Evolutionary conservation across 2,888 invertebrate genomes (phyloP).

Genomic region (Thyatira batis): DNA sequence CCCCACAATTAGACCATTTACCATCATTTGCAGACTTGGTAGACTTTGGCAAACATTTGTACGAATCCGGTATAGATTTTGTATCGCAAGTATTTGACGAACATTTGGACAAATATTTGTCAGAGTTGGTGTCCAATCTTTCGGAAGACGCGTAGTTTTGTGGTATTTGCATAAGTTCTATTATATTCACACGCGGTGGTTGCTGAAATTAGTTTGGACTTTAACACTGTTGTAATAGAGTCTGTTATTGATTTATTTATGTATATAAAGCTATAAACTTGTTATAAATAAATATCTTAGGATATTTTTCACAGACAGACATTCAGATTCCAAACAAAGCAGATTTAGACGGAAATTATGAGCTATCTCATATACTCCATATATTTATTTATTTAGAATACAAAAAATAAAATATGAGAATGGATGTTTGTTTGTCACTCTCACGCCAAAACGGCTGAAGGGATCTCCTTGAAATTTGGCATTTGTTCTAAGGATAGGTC

Average conservation of each 20-base stretch:
- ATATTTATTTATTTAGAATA: too few relatives aligned
- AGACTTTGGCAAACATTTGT: slow-evolving; percentile 3
- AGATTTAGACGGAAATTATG: too few relatives aligned
- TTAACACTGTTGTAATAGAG: background rate
- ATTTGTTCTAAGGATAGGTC: too few relatives aligned
- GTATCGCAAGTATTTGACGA: slow-evolving; percentile 22
- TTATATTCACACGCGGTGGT: slow-evolving; percentile 38
- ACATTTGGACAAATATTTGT: slow-evolving; percentile 31
- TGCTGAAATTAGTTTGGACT: slow-evolving; percentile 28
- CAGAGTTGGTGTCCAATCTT: slow-evolving; percentile 26
- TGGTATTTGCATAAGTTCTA: slow-evolving; percentile 52
- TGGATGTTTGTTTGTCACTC: too few relatives aligned
- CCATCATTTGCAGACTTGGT: background rate
- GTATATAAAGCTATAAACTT: too few relatives aligned
- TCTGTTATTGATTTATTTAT: background rate
- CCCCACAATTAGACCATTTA: background rate
- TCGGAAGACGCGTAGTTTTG: slow-evolving; percentile 34
- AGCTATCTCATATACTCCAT: too few relatives aligned
- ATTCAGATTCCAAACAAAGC: too few relatives aligned
- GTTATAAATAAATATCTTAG: too few relatives aligned
- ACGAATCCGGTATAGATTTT: slow-evolving; percentile 12
- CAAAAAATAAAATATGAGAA: too few relatives aligned
- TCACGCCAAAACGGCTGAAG: too few relatives aligned
- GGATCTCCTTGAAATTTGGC: too few relatives aligned
- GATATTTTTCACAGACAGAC: too few relatives aligned